These are phyloP conservation scores for Neogale vison DNA, from an alignment of 2,113 vertebrate species.

Conservation along the genomic window DNA sequence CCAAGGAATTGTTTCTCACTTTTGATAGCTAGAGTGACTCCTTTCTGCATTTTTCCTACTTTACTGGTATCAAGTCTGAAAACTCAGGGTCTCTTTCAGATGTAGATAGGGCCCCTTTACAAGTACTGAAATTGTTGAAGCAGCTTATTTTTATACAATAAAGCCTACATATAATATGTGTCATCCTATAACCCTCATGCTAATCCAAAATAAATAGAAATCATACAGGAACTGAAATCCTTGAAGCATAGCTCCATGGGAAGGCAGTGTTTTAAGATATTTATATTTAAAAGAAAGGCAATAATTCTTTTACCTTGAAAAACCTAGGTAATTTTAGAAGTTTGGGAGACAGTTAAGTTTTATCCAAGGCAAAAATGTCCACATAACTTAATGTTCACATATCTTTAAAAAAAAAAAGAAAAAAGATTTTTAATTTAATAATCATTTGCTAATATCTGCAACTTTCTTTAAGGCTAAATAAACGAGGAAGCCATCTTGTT, in stretches of 20 bases:
- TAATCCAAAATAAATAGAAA: constrained; percentile 47
- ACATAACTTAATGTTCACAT: constrained; percentile 57
- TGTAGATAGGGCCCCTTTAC: background rate
- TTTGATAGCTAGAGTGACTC: constrained; percentile 54
- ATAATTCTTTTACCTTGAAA: constrained; percentile 39
- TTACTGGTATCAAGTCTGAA: constrained; percentile 60
- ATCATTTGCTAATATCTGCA: constrained; percentile 84
- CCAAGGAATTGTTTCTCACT: background rate
- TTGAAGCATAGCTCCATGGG: constrained; percentile 49
- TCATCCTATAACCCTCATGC: background rate
- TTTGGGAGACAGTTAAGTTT: constrained; percentile 17
- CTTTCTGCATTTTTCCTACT: background rate
- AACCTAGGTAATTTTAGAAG: background rate
- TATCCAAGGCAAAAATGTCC: background rate
- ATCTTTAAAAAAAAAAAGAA: background rate
- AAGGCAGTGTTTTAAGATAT: constrained; percentile 42
- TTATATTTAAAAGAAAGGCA: constrained; percentile 59
- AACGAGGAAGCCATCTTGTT: constrained; percentile 87
- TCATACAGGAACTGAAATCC: constrained; percentile 59
- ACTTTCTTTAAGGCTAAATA: constrained; percentile 85
- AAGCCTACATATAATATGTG: background rate
- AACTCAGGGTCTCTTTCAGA: constrained; percentile 36
- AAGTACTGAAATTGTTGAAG: background rate
- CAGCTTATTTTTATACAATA: constrained; percentile 23
- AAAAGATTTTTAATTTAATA: constrained; percentile 64